phyloP scores from a whole-genome alignment of 2,888 invertebrate species.

The Rhabditoides inermis region DNA sequence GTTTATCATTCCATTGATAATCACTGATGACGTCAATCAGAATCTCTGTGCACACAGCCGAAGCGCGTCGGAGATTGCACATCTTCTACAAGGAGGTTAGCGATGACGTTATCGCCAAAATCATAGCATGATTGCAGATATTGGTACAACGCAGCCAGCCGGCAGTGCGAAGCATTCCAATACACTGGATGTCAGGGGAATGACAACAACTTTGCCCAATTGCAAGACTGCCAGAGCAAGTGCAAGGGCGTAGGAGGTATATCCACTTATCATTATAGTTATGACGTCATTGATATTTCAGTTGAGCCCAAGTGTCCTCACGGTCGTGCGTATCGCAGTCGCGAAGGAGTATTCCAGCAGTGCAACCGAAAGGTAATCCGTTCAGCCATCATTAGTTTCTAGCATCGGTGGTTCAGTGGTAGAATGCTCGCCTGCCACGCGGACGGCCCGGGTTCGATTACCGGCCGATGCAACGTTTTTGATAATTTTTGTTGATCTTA shows the following conservation, averaged over 20 bases:
- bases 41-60: constrained; percentile 46
- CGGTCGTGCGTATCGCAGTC: constrained; percentile 42
- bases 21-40: constrained; percentile 9
- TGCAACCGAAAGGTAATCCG: constrained; percentile 29
- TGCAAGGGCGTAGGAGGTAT: constrained; percentile 40
- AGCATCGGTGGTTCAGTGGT: too few relatives aligned
- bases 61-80: constrained; percentile 45
- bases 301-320: constrained; percentile 47
- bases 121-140: too few relatives aligned
- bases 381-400: neutral
- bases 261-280: too few relatives aligned
- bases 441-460: too few relatives aligned
- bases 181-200: constrained; percentile 40
- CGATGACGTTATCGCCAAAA: too few relatives aligned
- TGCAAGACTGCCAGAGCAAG: constrained; percentile 40
- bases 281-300: constrained; percentile 22
- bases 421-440: too few relatives aligned
- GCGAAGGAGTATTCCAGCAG: constrained; percentile 35
- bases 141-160: constrained; percentile 44
- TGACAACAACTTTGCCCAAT: constrained; percentile 38
- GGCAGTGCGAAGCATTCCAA: constrained; percentile 39
- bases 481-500: too few relatives aligned
- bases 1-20: neutral
- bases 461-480: too few relatives aligned
- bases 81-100: too few relatives aligned